Conservation (phyloP, 1,140 invertebrate genomes). For the Lithobius niger region DNA sequence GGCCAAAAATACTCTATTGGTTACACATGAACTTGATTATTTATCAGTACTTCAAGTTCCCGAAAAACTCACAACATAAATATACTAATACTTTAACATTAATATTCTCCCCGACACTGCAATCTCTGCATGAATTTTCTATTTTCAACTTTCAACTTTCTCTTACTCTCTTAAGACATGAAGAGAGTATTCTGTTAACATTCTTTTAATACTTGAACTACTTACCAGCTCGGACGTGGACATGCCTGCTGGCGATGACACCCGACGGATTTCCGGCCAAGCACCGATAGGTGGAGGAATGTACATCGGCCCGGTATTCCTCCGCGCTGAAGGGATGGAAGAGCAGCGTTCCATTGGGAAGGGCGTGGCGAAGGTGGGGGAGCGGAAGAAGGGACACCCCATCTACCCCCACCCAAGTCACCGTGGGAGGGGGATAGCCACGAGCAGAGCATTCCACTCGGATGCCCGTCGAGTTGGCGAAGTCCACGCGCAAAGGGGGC, state of each 20-base stretch:
- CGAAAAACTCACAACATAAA: no score
- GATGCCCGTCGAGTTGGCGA: constrained; percentile 85
- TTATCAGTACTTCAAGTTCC: no score
- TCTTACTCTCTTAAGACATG: no score
- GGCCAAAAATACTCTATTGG: no score
- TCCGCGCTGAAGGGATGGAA: constrained; percentile 5
- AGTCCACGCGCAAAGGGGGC: constrained; percentile 78
- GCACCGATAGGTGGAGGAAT: constrained; percentile 4
- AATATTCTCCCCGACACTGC: no score
- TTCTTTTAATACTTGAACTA: no score
- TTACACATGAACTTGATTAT: no score
- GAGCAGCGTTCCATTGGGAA: constrained; percentile 1
- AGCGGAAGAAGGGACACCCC: constrained; percentile 77
- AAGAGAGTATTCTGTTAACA: no score
- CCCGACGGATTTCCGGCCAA: neutral
- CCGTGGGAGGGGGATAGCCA: constrained; percentile 76
- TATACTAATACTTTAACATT: no score
- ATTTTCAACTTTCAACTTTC: no score
- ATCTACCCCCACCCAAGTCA: constrained; percentile 80
- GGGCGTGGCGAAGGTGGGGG: constrained; percentile 65
- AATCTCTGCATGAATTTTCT: no score
- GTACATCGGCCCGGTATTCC: constrained; percentile 1
- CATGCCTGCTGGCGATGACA: constrained; percentile 1
- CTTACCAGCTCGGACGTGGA: constrained; percentile 8
- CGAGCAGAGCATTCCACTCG: constrained; percentile 81